Evolutionary conservation across 35 echinoderm and acorn worm species (phyloP), one percentile per base, ranked within the genome.

Genomic region (Apostichopus parvimensis): DNA sequence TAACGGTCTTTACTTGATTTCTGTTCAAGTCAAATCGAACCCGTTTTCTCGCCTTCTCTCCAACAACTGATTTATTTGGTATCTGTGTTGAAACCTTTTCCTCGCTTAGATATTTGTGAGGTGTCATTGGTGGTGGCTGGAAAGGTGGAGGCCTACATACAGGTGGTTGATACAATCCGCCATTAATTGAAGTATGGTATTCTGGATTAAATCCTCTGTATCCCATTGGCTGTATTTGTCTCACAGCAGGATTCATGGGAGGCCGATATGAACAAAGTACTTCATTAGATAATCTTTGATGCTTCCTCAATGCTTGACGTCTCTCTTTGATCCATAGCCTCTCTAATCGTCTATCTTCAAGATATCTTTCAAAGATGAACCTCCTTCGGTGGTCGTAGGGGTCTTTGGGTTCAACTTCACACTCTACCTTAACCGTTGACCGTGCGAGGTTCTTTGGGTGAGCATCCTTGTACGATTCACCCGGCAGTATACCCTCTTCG

Each of bases 401-500:
- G n/a, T 66, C 53, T 28, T n/a, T 87, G 58, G 60, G 5, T 1
- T 53, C 11, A 87, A 87, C 56, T 66, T 87, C 83, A 87, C 83
- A 64, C 26, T 87, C 83, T 53, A 87, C 55, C 0, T 87, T 18
- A 87, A 87, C 56, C 21, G 83, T 61, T 87, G 56, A 58, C 5
- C 13, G 17, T 13, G 59, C 83, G 56, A 87, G 56, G 10, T 59
- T 87, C 6, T 64, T 57, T 18, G 53, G 83, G 6, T 59, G 83
- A 22, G 26, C 56, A 21, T 87, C 83, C 6, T 87, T 56, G 7
- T 53, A 87, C 9, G 20, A 53, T 45, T 45, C 34, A 45, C 34
- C 34, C 34, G 34, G 34, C 20, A 87, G 26, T 57, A 53, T 53
- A 11, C 83, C 83, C 59, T 87, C 83, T 87, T 87, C 83, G 14